These are phyloP conservation scores for Microctenopoma steveboyesi DNA, from an alignment of 2,797 vertebrate species.

Conservation along the genomic window DNA sequence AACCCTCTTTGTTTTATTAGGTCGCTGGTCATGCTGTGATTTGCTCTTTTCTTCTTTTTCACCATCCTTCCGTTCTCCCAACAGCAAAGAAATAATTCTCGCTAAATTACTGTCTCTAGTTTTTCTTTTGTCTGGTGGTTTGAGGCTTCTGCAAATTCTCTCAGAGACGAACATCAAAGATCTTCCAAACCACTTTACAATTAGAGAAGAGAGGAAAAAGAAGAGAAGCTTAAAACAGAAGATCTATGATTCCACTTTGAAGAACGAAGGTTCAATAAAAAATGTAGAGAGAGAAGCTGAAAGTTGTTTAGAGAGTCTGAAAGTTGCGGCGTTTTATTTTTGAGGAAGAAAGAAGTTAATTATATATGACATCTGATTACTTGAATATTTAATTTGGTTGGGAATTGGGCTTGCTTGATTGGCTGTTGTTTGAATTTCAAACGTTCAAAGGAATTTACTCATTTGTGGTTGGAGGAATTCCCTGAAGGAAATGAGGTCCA, in stretches of 20 bases:
- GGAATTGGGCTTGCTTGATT: constrained; percentile 39
- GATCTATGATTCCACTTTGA: constrained; percentile 66
- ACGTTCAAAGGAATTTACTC: constrained; percentile 11
- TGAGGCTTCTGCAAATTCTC: constrained; percentile 64
- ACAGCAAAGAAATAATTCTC: constrained; percentile 48
- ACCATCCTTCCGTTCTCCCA: constrained; percentile 22
- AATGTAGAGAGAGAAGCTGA: constrained; percentile 29
- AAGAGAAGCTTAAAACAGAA: constrained; percentile 64
- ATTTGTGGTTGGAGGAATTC: constrained; percentile 26
- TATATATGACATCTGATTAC: constrained; percentile 54
- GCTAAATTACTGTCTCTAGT: constrained; percentile 61
- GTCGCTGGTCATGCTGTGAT: not conserved
- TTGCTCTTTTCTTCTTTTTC: not conserved
- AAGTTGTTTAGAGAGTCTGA: constrained; percentile 49
- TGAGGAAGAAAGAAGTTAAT: constrained; percentile 55
- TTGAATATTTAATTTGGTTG: constrained; percentile 59
- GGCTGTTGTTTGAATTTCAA: constrained; percentile 31
- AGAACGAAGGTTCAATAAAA: constrained; percentile 47
- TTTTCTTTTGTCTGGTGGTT: constrained; percentile 64
- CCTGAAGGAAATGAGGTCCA: constrained; percentile 1
- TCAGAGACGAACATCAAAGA: constrained; percentile 79
- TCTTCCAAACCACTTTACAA: constrained; percentile 73
- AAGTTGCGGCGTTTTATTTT: constrained; percentile 48
- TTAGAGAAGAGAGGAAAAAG: constrained; percentile 62
- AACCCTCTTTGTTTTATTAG: constrained; percentile 1